These are phyloP conservation scores for Heteromurus nitidus DNA, from an alignment of 2,888 invertebrate species.

Conservation along the genomic window DNA sequence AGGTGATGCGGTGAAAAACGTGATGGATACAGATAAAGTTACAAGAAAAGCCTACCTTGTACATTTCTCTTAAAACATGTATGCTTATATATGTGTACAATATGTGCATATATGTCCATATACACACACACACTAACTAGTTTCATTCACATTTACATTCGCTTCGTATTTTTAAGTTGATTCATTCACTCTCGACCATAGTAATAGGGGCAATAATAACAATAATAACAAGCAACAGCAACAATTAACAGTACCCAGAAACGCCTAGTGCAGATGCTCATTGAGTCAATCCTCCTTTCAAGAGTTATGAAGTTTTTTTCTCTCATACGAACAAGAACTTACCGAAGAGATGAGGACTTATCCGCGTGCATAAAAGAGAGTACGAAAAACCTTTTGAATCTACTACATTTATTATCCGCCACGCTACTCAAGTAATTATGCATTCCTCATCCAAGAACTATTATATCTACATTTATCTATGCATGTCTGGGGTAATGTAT, in stretches of 20 bases:
- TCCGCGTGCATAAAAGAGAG: too few species aligned
- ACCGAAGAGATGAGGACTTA: too few species aligned
- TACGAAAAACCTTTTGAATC: not conserved
- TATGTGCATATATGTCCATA: not conserved
- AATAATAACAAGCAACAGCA: slow-evolving; percentile 35
- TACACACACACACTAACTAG: slow-evolving; percentile 13
- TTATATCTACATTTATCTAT: too few species aligned
- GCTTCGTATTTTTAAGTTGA: slow-evolving; percentile 30
- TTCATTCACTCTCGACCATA: slow-evolving; percentile 51
- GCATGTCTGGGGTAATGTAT: not conserved
- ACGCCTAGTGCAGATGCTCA: slow-evolving; percentile 50
- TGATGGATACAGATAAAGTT: slow-evolving; percentile 25
- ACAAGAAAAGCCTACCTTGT: slow-evolving; percentile 14
- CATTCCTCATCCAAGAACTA: slow-evolving; percentile 44
- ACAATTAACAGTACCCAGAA: slow-evolving; percentile 62
- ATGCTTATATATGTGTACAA: too few species aligned
- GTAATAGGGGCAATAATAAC: slow-evolving; percentile 56
- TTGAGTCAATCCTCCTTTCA: slow-evolving; percentile 35
- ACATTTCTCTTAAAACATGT: not conserved
- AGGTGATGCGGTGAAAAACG: slow-evolving; percentile 44
- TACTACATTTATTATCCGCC: slow-evolving; percentile 10
- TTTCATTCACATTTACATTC: slow-evolving; percentile 58
- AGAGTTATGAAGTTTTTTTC: slow-evolving; percentile 12
- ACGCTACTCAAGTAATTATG: slow-evolving; percentile 41
- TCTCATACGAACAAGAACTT: not conserved